phyloP scores from a whole-genome alignment of 1,140 invertebrate species.

The Scaptomyza graminum region DNA sequence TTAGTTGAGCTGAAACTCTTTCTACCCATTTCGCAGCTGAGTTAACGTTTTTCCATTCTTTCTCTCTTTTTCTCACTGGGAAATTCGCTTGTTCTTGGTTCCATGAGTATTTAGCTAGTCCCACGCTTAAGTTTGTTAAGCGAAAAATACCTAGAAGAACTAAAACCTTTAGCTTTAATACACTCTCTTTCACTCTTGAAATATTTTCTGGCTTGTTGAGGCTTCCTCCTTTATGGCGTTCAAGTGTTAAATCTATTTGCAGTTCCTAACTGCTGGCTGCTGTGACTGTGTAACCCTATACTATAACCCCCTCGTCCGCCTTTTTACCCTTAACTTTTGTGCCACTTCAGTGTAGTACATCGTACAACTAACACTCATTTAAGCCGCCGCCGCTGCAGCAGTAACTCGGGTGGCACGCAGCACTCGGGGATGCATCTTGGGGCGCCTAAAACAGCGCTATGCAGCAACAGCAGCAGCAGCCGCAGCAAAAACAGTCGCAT shows the following conservation, averaged over 20 bases:
- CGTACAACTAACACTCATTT: slow-evolving; percentile 30
- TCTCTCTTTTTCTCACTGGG: background rate
- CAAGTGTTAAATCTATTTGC: slow-evolving; percentile 54
- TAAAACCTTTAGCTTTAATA: slow-evolving; percentile 31
- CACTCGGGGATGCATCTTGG: slow-evolving; percentile 1
- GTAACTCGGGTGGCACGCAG: background rate
- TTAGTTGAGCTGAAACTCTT: slow-evolving; percentile 38
- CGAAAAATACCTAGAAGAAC: slow-evolving; percentile 20
- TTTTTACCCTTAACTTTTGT: background rate
- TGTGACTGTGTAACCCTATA: background rate
- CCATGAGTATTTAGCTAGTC: slow-evolving; percentile 11
- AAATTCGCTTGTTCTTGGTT: background rate
- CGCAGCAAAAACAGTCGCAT: background rate
- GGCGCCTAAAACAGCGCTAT: slow-evolving; percentile 42
- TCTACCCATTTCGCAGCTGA: slow-evolving; percentile 16
- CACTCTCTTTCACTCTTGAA: slow-evolving; percentile 6
- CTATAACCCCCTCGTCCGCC: background rate
- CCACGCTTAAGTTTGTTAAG: slow-evolving; percentile 31
- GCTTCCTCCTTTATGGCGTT: slow-evolving; percentile 13
- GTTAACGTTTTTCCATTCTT: slow-evolving; percentile 1
- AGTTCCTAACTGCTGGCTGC: slow-evolving; percentile 19
- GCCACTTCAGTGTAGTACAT: slow-evolving; percentile 20
- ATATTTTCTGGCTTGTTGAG: slow-evolving; percentile 27
- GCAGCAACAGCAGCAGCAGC: background rate
- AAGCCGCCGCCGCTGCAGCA: slow-evolving; percentile 8